Evolutionary conservation across 2,113 vertebrate genomes (phyloP).

Genomic region (Orthonyx spaldingii): DNA sequence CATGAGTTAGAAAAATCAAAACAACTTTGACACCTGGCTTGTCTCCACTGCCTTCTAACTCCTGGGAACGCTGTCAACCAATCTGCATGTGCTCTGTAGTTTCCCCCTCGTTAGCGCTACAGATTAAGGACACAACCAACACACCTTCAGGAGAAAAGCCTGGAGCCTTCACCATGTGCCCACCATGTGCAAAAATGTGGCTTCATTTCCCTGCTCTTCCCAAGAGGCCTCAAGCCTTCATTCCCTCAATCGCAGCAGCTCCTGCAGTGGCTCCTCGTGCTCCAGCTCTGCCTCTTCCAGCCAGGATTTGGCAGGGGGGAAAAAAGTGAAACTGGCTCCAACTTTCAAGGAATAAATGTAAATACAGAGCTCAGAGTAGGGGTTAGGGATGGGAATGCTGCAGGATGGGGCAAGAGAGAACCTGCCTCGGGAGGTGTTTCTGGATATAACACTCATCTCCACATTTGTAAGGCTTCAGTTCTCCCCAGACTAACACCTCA

Average conservation of each 20-base stretch:
- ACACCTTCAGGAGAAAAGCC: not conserved
- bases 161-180: not conserved
- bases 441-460: too few relatives aligned
- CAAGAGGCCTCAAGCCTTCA: not conserved
- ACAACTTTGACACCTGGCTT: constrained; percentile 10
- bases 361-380: not conserved
- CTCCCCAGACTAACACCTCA: not conserved
- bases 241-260: accelerated
- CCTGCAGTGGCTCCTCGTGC: not conserved
- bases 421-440: not conserved
- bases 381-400: not conserved
- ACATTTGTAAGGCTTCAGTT: not conserved
- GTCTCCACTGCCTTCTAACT: not conserved
- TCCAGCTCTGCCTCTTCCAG: not conserved
- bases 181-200: not conserved
- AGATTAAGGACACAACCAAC: not conserved
- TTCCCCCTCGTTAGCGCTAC: not conserved
- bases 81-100: not conserved
- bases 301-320: not conserved
- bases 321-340: not conserved
- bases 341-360: not conserved
- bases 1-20: constrained; percentile 10
- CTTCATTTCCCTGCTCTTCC: not conserved
- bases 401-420: not conserved
- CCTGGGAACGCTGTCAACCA: not conserved